These are phyloP conservation scores for Pseudopipra pipra DNA, from an alignment of 2,113 vertebrate genomes.

Conservation along the genomic window DNA sequence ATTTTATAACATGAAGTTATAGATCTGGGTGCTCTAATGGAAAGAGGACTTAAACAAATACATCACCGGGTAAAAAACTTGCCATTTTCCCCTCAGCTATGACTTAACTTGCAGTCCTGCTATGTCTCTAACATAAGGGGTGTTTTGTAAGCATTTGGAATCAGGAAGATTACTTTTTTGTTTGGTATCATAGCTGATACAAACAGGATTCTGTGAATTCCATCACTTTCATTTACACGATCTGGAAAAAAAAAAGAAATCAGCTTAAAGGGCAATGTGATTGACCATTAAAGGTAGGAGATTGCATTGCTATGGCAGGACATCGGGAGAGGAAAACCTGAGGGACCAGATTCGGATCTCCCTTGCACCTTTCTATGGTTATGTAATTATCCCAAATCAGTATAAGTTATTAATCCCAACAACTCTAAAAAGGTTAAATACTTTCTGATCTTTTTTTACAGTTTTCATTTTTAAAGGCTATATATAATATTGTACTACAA, in stretches of 20 bases:
- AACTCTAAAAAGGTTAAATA: background rate
- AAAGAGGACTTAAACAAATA: background rate
- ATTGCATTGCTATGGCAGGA: background rate
- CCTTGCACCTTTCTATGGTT: background rate
- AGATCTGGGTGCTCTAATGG: constrained; percentile 42
- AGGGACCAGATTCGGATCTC: background rate
- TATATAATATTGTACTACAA: background rate
- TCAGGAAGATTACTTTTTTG: background rate
- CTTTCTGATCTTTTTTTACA: background rate
- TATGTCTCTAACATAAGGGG: background rate
- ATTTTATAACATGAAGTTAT: constrained; percentile 83
- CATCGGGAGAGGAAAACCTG: background rate
- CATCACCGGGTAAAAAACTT: background rate
- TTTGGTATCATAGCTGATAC: background rate
- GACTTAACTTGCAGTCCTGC: background rate
- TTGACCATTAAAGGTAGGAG: background rate
- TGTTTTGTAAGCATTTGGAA: background rate
- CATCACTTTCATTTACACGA: background rate
- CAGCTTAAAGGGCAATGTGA: background rate
- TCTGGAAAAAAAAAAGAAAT: background rate
- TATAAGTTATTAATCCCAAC: background rate
- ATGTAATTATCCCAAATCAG: background rate
- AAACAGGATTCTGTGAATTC: background rate
- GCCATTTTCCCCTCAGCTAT: background rate
- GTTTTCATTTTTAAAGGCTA: background rate